Conservation (phyloP, 2,797 vertebrate genomes). For the Octomys mimax region DNA sequence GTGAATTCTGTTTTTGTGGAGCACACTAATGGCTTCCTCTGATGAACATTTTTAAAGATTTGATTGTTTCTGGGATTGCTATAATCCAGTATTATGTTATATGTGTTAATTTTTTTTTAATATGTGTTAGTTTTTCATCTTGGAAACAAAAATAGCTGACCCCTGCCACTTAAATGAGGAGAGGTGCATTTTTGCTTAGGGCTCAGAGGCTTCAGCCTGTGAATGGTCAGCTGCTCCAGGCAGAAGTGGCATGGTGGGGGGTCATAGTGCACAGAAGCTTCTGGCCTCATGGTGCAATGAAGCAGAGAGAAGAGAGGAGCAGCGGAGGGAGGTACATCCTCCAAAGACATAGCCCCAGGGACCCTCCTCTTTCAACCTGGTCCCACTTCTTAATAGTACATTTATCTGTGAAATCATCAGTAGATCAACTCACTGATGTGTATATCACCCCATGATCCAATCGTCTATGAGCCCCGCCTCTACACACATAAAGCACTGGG, state of each 20-base stretch:
- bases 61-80: conserved; percentile 27
- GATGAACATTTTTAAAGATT: conserved; percentile 24
- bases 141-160: background rate
- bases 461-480: background rate
- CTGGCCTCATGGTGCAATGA: background rate
- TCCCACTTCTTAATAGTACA: background rate
- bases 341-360: background rate
- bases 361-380: background rate
- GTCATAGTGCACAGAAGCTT: background rate
- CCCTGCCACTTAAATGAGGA: background rate
- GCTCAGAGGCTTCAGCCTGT: background rate
- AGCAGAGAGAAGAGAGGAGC: background rate
- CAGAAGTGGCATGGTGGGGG: background rate
- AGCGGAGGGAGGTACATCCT: background rate
- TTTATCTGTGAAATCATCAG: background rate
- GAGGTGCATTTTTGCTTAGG: background rate
- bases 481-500: background rate
- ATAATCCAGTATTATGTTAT: background rate
- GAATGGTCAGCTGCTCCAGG: background rate
- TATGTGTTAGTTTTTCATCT: background rate
- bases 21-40: background rate
- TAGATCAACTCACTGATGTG: background rate
- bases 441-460: background rate
- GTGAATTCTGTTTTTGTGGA: background rate
- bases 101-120: background rate